Evolutionary conservation across 2,888 invertebrate species (phyloP).

Genomic region (Malacosoma neustria): DNA sequence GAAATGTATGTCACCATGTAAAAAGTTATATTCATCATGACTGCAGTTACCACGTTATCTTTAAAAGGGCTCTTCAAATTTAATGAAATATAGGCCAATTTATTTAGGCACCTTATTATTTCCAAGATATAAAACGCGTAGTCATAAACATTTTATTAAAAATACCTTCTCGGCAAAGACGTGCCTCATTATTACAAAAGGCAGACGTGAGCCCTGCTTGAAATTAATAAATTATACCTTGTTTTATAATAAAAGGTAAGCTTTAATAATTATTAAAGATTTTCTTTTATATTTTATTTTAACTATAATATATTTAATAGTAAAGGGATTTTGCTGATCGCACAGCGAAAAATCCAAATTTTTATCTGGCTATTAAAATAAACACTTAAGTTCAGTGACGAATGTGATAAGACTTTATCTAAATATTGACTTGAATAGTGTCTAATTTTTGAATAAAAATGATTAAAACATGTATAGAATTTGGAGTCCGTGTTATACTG

Average conservation of each 20-base stretch:
- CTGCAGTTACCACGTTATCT: no score
- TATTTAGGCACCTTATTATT: neutral
- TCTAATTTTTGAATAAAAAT: no score
- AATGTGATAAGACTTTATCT: no score
- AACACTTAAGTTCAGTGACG: no score
- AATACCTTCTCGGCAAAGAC: neutral
- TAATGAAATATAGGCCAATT: neutral
- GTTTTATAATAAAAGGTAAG: conserved; percentile 14
- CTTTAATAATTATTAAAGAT: no score
- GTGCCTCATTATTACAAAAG: neutral
- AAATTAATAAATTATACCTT: conserved; percentile 21
- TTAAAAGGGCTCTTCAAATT: neutral
- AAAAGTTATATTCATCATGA: no score
- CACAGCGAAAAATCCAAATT: no score
- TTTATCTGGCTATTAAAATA: no score
- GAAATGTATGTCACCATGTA: no score
- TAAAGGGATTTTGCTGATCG: neutral
- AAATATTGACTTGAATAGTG: no score
- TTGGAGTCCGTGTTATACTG: no score
- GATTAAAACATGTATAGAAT: no score
- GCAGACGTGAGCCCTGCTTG: conserved; percentile 9
- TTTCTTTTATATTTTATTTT: conserved; percentile 11
- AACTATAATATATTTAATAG: neutral
- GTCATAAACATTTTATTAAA: neutral
- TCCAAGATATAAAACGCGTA: neutral